Evolutionary conservation across 2,888 invertebrate species (phyloP).

Genomic region (Auanema sp.): DNA sequence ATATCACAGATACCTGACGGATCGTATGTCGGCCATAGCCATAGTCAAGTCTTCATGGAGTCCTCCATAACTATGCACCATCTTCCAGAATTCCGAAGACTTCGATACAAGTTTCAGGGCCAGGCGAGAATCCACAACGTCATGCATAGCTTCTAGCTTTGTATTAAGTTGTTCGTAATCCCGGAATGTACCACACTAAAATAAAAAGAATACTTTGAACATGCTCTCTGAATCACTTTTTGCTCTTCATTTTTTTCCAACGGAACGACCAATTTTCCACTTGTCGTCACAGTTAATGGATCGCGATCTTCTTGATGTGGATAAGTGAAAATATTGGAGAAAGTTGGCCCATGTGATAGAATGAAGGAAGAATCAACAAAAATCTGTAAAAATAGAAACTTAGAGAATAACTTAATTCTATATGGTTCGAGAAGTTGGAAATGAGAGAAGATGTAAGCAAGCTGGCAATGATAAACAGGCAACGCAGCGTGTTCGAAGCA

Average conservation of each 20-base stretch:
- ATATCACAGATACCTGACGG: slow-evolving; percentile 35
- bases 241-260: neutral
- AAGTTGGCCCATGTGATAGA: slow-evolving; percentile 45
- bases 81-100: slow-evolving; percentile 66
- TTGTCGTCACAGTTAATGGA: slow-evolving; percentile 32
- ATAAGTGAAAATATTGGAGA: slow-evolving; percentile 55
- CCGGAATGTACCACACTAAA: slow-evolving; percentile 31
- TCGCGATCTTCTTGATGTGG: slow-evolving; percentile 47
- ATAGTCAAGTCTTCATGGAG: slow-evolving; percentile 90
- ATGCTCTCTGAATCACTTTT: neutral
- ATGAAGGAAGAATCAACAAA: slow-evolving; percentile 55
- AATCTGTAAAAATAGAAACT: slow-evolving; percentile 39
- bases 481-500: no score
- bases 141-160: slow-evolving; percentile 56
- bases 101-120: slow-evolving; percentile 73
- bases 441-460: slow-evolving; percentile 6
- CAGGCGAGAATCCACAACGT: slow-evolving; percentile 56
- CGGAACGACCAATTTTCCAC: slow-evolving; percentile 28
- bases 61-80: slow-evolving; percentile 95
- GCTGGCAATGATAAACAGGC: neutral
- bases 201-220: neutral
- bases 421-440: slow-evolving; percentile 21
- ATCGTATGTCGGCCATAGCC: slow-evolving; percentile 41
- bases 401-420: slow-evolving; percentile 29
- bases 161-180: slow-evolving; percentile 47